These are phyloP conservation scores for Mirza zaza DNA, from an alignment of 2,113 vertebrate genomes.

Conservation along the genomic window DNA sequence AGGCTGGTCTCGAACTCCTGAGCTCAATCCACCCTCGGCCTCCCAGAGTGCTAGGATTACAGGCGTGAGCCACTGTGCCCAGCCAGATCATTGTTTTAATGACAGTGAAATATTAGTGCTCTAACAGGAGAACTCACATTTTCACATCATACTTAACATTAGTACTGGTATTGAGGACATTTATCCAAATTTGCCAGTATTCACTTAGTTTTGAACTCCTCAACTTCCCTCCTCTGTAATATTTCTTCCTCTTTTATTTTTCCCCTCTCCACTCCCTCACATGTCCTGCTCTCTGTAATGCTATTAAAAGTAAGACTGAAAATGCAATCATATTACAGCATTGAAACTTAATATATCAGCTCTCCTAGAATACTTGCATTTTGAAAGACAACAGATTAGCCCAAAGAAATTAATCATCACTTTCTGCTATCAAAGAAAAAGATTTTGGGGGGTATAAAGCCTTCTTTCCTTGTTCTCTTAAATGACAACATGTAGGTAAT, in stretches of 20 bases:
- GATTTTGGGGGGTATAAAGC: background rate
- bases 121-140: conserved; percentile 25
- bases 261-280: background rate
- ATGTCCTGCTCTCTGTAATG: background rate
- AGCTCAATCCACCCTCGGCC: too few species aligned
- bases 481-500: background rate
- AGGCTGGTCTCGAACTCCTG: too few species aligned
- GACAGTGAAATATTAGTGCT: background rate
- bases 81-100: background rate
- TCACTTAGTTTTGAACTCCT: conserved; percentile 28
- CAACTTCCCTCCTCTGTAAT: background rate
- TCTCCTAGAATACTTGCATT: background rate
- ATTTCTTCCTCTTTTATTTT: conserved; percentile 17
- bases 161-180: conserved; percentile 13
- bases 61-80: too few species aligned
- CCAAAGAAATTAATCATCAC: conserved; percentile 15
- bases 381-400: conserved; percentile 51
- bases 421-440: conserved; percentile 9
- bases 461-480: background rate
- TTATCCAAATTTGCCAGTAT: conserved; percentile 36
- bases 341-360: background rate
- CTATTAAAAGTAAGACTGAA: background rate
- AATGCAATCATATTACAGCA: conserved; percentile 12
- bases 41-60: too few species aligned
- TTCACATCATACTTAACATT: background rate